Percentiles rank a stretch among this genome's conserved stretches.
These are phyloP conservation scores for Neoseiulus cucumeris DNA, from an alignment of 1,140 invertebrate genomes.

Conservation along the genomic window DNA sequence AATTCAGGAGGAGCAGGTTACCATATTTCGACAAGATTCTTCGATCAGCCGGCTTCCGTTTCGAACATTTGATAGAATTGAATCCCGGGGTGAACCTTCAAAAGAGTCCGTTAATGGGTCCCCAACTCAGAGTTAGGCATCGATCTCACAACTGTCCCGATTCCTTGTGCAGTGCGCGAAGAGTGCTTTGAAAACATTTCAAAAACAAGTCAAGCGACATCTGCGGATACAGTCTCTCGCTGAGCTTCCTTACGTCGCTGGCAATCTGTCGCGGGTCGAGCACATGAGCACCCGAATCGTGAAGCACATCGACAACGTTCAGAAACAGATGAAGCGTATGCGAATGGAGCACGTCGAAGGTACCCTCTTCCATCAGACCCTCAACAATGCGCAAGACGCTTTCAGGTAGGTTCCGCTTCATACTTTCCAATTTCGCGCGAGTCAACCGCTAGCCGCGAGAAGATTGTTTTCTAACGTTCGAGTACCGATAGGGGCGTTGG, in stretches of 20 bases:
- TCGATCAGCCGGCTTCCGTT: no score
- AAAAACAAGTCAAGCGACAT: slow-evolving; percentile 2
- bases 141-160: no score
- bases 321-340: slow-evolving; percentile 5
- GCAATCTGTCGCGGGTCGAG: not conserved
- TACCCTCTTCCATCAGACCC: not conserved
- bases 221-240: not conserved
- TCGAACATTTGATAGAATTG: no score
- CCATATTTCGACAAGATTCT: no score
- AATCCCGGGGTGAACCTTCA: no score
- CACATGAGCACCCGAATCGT: not conserved
- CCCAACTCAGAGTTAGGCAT: no score
- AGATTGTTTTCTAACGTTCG: not conserved
- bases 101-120: no score
- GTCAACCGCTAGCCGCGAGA: not conserved
- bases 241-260: not conserved
- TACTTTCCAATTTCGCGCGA: not conserved
- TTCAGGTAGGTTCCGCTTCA: not conserved
- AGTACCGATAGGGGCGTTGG: not conserved
- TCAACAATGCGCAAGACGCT: not conserved
- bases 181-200: not conserved
- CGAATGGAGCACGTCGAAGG: not conserved
- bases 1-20: no score
- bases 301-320: not conserved
- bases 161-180: not conserved